Evolutionary conservation across 2,888 invertebrate species (phyloP), one percentile per base, ranked within the genome.

Genomic region (Drosophila planitibia): DNA sequence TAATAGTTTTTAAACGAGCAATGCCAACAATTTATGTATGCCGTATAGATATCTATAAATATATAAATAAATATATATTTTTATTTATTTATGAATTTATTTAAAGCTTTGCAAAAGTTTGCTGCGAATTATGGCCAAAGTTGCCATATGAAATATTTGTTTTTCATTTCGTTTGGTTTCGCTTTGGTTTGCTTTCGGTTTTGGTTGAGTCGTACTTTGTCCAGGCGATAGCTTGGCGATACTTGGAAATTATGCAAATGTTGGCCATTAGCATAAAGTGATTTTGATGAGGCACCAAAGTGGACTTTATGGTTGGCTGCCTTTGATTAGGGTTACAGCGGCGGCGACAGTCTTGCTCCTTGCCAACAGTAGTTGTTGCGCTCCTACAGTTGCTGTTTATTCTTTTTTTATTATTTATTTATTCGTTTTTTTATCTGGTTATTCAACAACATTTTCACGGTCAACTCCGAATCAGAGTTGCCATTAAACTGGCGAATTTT

Each of bases 251-350:
- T 87, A 87, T 87, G 88, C 83, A 86, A 87, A 87, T 87, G 86
- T 68, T 59, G 58, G 69, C 88, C 83, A 87, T 87, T 87, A 86
- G 87, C 87, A 87, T 87, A 87, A 87, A 87, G 85, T 88, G 87
- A 88, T 88, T 86, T 87, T 87, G 89, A 87, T 87, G 85, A 83
- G 85, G 79, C 85, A 83, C 84, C 83, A 86, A 85, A 86, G 85
- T 87, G 87, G 85, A 86, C 85, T 87, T 86, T 85, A 86, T 87
- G 85, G 69, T 83, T 85, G 87, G 87, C 82, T 82, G 85, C 59
- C 75, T 87, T 76, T 86, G 85, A 86, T 86, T 87, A 87, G 85
- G 85, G 85, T 87, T 85, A 85, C 84, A 14, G n/a, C n/a, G 14
- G 70, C 66, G 73, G 68, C 79, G 69, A 76, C 75, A 78, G 41